Percentiles rank a stretch among this genome's conserved stretches.
These are phyloP conservation scores for Holotrichia oblita DNA, from an alignment of 1,140 invertebrate genomes.

Conservation along the genomic window DNA sequence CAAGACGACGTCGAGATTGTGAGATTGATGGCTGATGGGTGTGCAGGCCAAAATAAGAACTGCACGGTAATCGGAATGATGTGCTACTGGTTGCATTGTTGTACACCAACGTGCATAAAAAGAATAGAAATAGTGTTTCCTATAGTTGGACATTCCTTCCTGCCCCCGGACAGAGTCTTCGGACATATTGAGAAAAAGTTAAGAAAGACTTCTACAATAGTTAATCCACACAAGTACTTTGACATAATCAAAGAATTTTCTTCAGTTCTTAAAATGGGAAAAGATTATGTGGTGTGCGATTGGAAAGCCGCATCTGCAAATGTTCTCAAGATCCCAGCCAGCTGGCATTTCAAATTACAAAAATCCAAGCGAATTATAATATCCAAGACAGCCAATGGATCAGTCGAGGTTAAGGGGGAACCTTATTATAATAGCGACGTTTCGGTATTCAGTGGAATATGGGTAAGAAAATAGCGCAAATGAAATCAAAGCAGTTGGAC, in stretches of 20 bases:
- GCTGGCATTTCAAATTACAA: constrained; percentile 34
- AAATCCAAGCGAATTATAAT: constrained; percentile 19
- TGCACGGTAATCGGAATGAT: constrained; percentile 35
- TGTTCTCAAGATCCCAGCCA: constrained; percentile 4
- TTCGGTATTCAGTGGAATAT: constrained; percentile 4
- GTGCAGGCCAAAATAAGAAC: constrained; percentile 43
- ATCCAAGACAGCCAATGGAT: background rate
- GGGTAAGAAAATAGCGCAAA: background rate
- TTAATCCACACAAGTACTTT: constrained; percentile 17
- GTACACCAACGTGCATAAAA: constrained; percentile 28
- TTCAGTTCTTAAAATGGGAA: constrained; percentile 18
- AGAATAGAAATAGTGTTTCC: constrained; percentile 44
- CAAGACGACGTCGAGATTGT: constrained; percentile 4
- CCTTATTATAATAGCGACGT: constrained; percentile 20
- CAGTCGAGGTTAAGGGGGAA: constrained; percentile 6
- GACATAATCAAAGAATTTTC: constrained; percentile 23
- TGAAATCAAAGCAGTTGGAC: constrained; percentile 14
- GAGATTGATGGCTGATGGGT: constrained; percentile 39
- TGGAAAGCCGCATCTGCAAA: constrained; percentile 1
- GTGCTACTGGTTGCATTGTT: constrained; percentile 16
- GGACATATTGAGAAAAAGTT: constrained; percentile 41
- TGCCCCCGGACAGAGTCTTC: constrained; percentile 46
- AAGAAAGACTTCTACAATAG: constrained; percentile 37
- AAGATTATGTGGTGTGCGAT: constrained; percentile 15
- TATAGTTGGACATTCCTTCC: constrained; percentile 45